Percentiles rank a stretch among this genome's conserved stretches.
Conservation (phyloP, 1,140 invertebrate genomes). For the Trichonephila inaurata region DNA sequence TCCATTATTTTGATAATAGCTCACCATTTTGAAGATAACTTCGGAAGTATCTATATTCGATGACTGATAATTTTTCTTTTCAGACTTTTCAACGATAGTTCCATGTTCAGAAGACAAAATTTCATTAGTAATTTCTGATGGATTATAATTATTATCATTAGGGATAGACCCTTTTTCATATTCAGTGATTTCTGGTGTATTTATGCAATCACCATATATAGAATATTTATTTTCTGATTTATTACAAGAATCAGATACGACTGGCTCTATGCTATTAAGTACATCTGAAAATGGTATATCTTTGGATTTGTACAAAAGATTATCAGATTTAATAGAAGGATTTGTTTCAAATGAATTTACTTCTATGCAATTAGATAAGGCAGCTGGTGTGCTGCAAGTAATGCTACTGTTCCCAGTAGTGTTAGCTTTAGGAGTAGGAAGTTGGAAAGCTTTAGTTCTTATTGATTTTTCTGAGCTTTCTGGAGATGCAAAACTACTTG, state of each 20-base stretch:
- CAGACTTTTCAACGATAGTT: neutral
- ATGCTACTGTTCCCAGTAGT: neutral
- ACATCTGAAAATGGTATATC: conserved; percentile 12
- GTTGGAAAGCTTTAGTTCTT: conserved; percentile 16
- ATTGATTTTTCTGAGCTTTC: conserved; percentile 55
- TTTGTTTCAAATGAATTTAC: neutral
- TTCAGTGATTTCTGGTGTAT: neutral
- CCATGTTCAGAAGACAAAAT: no score
- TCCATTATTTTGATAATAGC: neutral
- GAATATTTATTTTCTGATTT: neutral
- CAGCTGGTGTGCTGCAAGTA: neutral
- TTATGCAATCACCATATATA: neutral
- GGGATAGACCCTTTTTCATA: neutral
- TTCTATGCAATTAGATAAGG: neutral
- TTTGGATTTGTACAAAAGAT: conserved; percentile 20
- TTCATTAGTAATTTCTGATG: neutral
- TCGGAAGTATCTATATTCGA: neutral
- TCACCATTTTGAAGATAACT: neutral
- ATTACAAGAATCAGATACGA: neutral
- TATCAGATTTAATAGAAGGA: conserved; percentile 17
- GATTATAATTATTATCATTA: neutral
- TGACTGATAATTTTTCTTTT: conserved; percentile 12
- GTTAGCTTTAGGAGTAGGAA: neutral
- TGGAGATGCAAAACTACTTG: conserved; percentile 56
- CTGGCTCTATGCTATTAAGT: neutral